Evolutionary conservation across 2,797 vertebrate species (phyloP), one percentile per base, ranked within the genome.

Genomic region (Lepilemur ruficaudatus): DNA sequence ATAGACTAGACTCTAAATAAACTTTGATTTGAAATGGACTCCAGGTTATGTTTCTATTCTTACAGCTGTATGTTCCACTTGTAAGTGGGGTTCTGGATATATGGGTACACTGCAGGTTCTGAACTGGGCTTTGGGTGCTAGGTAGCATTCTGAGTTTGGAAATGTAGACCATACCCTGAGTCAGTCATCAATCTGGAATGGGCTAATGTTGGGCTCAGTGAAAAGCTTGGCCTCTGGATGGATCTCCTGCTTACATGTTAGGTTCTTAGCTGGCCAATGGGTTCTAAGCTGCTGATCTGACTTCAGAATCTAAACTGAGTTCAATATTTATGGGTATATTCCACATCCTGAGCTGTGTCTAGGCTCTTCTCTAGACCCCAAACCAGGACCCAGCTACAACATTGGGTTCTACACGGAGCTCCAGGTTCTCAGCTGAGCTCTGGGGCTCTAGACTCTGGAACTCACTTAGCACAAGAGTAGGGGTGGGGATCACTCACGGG

Each of bases 401-500:
- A 1, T 0, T n/a, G 72, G 23, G 23, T 32, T 61, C 75, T 25
- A 32, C 11, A n/a, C 20, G 57, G 28, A 32, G 46, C 9, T 55
- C 69, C 7, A 18, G 18, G 59, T 76, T 72, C 43, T 86, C 14
- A 5, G 80, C 57, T 79, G 43, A 69, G 41, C 7, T 41, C n/a
- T 18, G 46, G 59, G 23, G n/a, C 50, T 57, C 57, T 30, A 7
- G 70, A 59, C 11, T 48, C 91, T 63, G 18, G 59, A 25, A 55
- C 22, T 13, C 73, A 8, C 28, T 5, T 38, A 59, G 41, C 35
- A 0, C 35, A 30, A 61, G 76, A 43, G 4, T 1, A 0, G 52
- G 20, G 28, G 20, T 6, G 13, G 25, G 55, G 35, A 1, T 61
- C 67, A 98, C 98, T 98, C 96, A 98, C 97, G 59, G 50, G 72